Evolutionary conservation across 37 sponge, comb jelly and placozoan genomes (phyloP).

Genomic region (Ianthella basta): DNA sequence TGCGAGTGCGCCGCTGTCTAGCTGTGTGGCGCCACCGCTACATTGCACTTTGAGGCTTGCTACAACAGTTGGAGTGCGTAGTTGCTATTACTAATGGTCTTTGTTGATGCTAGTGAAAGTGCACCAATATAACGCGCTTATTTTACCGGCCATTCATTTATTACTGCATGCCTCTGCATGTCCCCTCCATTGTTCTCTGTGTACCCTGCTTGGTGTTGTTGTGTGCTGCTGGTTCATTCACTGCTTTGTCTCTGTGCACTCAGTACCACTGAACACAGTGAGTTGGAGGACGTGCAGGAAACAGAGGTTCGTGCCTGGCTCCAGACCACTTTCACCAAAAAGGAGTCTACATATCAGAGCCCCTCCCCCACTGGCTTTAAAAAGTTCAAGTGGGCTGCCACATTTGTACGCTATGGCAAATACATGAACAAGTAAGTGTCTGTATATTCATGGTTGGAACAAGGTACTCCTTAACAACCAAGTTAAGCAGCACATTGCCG

Average conservation of each 20-base stretch:
- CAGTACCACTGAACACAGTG: not conserved
- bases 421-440: slow-evolving; percentile 50
- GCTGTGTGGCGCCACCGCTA: no score
- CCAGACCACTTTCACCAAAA: slow-evolving; percentile 61
- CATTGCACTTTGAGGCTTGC: no score
- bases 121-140: no score
- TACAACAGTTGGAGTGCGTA: no score
- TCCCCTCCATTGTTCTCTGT: no score
- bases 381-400: slow-evolving; percentile 59
- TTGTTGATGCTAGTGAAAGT: no score
- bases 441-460: slow-evolving; percentile 10
- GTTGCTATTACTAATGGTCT: no score
- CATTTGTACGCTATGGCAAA: slow-evolving; percentile 54
- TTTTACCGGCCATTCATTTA: no score
- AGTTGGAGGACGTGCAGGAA: slow-evolving; percentile 30
- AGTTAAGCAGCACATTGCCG: not conserved
- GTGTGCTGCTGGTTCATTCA: no score
- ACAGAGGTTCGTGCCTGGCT: slow-evolving; percentile 74
- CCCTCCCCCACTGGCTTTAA: not conserved
- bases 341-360: not conserved
- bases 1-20: not conserved
- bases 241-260: no score
- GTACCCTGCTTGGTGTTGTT: no score
- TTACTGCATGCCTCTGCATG: no score
- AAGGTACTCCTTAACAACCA: not conserved